Evolutionary conservation across 2,113 vertebrate genomes (phyloP).

Genomic region (Corapipo altera): DNA sequence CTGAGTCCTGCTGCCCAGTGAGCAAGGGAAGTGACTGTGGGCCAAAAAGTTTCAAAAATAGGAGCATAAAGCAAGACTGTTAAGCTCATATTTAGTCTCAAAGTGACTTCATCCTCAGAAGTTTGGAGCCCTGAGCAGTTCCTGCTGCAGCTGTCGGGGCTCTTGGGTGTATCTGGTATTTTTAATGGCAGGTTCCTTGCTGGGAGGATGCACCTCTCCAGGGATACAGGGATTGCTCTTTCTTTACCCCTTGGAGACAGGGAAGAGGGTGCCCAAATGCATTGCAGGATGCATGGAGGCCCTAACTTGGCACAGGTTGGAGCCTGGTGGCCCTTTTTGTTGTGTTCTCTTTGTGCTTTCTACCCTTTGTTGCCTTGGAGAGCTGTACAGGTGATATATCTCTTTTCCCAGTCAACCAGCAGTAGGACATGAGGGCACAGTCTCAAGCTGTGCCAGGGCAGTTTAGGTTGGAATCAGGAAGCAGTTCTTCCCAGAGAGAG

Average conservation of each 20-base stretch:
- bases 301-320: not conserved
- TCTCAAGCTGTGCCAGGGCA: no score
- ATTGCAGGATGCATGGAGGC: not conserved
- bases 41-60: conserved; percentile 32
- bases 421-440: no score
- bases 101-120: conserved; percentile 45
- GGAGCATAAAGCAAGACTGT: conserved; percentile 22
- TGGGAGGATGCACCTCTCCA: not conserved
- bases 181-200: not conserved
- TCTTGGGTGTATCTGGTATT: not conserved
- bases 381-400: not conserved
- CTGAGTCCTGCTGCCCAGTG: not conserved
- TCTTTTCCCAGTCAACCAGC: no score
- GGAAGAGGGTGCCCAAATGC: not conserved
- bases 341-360: not conserved
- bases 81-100: conserved; percentile 41
- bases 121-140: not conserved
- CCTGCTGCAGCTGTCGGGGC: not conserved
- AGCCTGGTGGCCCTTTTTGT: not conserved
- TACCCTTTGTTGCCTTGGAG: not conserved
- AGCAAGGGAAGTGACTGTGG: not conserved
- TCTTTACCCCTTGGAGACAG: not conserved
- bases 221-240: not conserved
- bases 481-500: no score
- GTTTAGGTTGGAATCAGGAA: no score